Base-by-base conservation (phyloP, 2,888 invertebrate genomes). In the Aphodius granarius region DNA sequence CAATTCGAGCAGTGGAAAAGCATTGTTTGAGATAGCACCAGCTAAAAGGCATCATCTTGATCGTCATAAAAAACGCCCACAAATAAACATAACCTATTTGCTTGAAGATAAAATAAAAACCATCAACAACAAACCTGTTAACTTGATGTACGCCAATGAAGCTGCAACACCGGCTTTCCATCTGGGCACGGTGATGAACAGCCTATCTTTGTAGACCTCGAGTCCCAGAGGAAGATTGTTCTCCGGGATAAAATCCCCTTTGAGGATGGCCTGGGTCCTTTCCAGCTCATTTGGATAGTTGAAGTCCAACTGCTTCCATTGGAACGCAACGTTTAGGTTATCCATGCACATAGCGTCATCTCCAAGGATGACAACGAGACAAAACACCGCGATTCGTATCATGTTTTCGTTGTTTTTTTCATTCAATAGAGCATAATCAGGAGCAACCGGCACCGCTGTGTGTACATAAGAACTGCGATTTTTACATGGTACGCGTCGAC, bases 141-240 rank as follows among this genome's bases (percentile, higher is more conserved):
- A 86, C 83, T 92, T 90, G 81, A 95, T 91, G 86, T 93, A 94
- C 82, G 91, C 92, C 84, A 95, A 89, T 77, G 93, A 93, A 20
- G 94, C 91, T 0, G 94, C 92, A 19, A 95, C 93, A 9, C 95
- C 95, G 18, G 87, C 83, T 81, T 90, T 91, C 94, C 94, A 94
- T 80, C 94, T 89, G 0, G 94, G 94, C 73, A 94, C 89, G 0
- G 94, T 93, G 16, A 94, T 86, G 83, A 94, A 94, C 79, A 94
- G 85, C 78, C 92, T 89, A 78, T 93, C 90, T 66, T 89, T 89
- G 80, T 91, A 91, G 13, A 94, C 91, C 85, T 94, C 94, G 79
- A 94, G 80, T 0, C 94, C 94, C 83, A 94, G 90, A 0, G 94
- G 94, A 20, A 94, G 88, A 78, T 93, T 93, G 84, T 93, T 92